phyloP scores from a whole-genome alignment of 2,888 invertebrate genomes.

The Lasioglossum leucozonium region DNA sequence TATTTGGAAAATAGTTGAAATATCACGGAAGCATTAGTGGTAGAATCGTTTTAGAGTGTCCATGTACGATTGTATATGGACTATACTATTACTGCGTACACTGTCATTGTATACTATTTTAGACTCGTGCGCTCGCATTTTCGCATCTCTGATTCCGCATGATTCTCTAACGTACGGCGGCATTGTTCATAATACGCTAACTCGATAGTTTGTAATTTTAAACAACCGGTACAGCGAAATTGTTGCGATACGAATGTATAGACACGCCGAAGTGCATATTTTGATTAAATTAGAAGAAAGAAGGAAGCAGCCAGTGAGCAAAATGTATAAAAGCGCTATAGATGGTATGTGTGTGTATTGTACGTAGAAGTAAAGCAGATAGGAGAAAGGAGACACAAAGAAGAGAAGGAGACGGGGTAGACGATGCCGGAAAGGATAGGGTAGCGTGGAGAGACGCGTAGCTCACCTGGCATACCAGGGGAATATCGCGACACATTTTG shows the following conservation, averaged over 20 bases:
- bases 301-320: neutral
- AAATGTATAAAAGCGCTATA: neutral
- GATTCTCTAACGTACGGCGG: too few species aligned
- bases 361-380: neutral
- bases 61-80: too few species aligned
- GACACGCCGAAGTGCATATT: neutral
- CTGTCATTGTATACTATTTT: too few species aligned
- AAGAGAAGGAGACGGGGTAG: conserved; percentile 23
- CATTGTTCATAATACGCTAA: too few species aligned
- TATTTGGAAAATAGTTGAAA: conserved; percentile 63
- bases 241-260: neutral
- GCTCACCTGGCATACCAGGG: conserved; percentile 72
- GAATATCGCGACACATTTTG: conserved; percentile 75
- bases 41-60: neutral
- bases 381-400: conserved; percentile 41
- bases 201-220: too few species aligned
- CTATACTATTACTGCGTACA: too few species aligned
- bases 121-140: too few species aligned
- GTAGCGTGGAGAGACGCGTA: conserved; percentile 64
- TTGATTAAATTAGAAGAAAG: neutral
- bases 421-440: conserved; percentile 22
- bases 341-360: neutral
- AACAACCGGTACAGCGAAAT: neutral
- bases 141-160: too few species aligned
- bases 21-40: conserved; percentile 15